Evolutionary conservation across 1,140 invertebrate genomes (phyloP).

Genomic region (Cepaea nemoralis): DNA sequence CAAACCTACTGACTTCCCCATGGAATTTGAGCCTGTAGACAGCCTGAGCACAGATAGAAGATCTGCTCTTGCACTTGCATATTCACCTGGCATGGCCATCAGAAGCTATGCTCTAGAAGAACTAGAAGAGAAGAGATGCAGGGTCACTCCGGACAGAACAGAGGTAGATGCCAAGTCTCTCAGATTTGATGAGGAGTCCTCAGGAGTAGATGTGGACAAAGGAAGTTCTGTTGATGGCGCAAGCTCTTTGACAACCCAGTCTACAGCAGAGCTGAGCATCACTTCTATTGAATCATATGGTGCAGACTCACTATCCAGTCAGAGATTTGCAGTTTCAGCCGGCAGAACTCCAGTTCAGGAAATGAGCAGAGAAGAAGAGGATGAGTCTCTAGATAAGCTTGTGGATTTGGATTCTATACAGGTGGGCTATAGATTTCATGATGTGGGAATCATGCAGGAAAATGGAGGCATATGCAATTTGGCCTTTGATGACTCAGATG

Average conservation of each 20-base stretch:
- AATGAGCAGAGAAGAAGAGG: constrained; percentile 21
- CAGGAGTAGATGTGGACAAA: constrained; percentile 18
- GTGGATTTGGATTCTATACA: constrained; percentile 26
- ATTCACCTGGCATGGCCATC: constrained; percentile 36
- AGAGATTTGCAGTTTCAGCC: too few species aligned
- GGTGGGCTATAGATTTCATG: constrained; percentile 38
- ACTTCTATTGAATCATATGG: background rate
- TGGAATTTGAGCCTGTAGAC: background rate
- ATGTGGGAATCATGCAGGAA: constrained; percentile 35
- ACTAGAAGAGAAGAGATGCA: constrained; percentile 22
- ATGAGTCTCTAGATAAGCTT: constrained; percentile 30
- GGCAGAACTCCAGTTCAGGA: background rate
- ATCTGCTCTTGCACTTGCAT: constrained; percentile 1
- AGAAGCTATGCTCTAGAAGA: constrained; percentile 40
- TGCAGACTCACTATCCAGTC: background rate
- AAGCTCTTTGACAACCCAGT: background rate
- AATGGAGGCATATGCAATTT: constrained; percentile 36
- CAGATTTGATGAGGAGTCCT: constrained; percentile 20
- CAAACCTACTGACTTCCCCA: background rate
- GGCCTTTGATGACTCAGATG: constrained; percentile 37
- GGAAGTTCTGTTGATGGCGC: constrained; percentile 30
- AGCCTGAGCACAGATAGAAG: background rate
- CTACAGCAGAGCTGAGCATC: background rate
- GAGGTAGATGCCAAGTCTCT: constrained; percentile 7
- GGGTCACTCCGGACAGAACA: constrained; percentile 16